Evolutionary conservation across 2,113 vertebrate genomes (phyloP).

Genomic region (Osmerus mordax): DNA sequence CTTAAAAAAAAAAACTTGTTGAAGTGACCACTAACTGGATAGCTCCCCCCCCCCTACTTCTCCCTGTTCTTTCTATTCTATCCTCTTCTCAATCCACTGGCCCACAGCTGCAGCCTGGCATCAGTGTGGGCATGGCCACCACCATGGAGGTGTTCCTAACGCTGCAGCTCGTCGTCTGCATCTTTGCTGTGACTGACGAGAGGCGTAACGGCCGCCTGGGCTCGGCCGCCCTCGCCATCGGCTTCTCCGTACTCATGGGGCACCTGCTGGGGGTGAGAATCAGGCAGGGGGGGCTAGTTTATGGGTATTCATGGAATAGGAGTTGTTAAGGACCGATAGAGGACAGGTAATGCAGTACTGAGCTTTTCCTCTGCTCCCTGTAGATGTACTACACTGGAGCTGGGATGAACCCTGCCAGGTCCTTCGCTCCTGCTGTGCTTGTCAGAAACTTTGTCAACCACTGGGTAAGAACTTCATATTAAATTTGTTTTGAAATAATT

Average conservation of each 20-base stretch:
- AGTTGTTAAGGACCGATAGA: too few relatives aligned
- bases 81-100: not conserved
- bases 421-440: conserved; percentile 90
- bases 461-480: conserved; percentile 81
- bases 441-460: conserved; percentile 91
- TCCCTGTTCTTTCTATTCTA: not conserved
- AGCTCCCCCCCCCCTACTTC: not conserved
- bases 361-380: conserved; percentile 15
- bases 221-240: conserved; percentile 85
- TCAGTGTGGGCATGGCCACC: conserved; percentile 90
- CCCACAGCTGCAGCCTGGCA: conserved; percentile 82
- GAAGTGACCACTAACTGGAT: not conserved
- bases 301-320: too few relatives aligned
- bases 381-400: conserved; percentile 94
- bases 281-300: too few relatives aligned
- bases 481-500: not conserved
- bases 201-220: conserved; percentile 83
- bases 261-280: conserved; percentile 92
- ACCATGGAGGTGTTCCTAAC: conserved; percentile 92
- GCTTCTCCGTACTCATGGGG: conserved; percentile 89
- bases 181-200: conserved; percentile 89
- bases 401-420: conserved; percentile 94
- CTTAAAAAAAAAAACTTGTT: too few relatives aligned
- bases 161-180: conserved; percentile 87
- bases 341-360: too few relatives aligned